phyloP scores from a whole-genome alignment of 2,888 invertebrate species.

The Hirtodrosophila cameraria region DNA sequence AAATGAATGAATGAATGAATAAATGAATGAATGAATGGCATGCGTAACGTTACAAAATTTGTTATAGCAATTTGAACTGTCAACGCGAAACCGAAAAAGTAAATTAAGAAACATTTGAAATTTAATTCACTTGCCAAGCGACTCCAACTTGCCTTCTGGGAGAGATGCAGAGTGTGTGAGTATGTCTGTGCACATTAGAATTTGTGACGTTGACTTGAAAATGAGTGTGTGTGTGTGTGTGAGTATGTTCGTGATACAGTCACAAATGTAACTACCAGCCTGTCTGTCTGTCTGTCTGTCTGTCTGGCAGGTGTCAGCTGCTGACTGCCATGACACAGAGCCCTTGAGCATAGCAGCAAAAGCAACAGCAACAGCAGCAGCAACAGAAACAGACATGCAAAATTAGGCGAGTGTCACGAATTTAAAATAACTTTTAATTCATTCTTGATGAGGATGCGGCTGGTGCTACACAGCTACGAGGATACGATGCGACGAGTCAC shows the following conservation, averaged over 20 bases:
- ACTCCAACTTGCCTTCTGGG: slow-evolving; percentile 39
- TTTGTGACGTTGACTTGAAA: slow-evolving; percentile 38
- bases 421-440: slow-evolving; percentile 82
- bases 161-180: too few relatives aligned
- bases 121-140: slow-evolving; percentile 71
- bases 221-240: not conserved
- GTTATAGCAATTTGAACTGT: slow-evolving; percentile 79
- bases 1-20: slow-evolving; percentile 19
- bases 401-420: slow-evolving; percentile 81
- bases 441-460: slow-evolving; percentile 76
- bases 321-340: slow-evolving; percentile 56
- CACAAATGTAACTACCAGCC: slow-evolving; percentile 52
- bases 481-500: slow-evolving; percentile 7
- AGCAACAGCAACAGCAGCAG: slow-evolving; percentile 11
- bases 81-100: slow-evolving; percentile 78
- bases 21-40: slow-evolving; percentile 67
- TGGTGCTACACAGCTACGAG: too few relatives aligned
- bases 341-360: slow-evolving; percentile 58
- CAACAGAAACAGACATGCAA: slow-evolving; percentile 52
- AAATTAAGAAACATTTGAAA: slow-evolving; percentile 80
- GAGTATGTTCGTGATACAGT: slow-evolving; percentile 30
- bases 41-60: slow-evolving; percentile 76
- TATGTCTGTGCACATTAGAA: slow-evolving; percentile 33
- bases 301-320: slow-evolving; percentile 70
- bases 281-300: slow-evolving; percentile 67